These are phyloP conservation scores for Electrophaes corylata DNA, from an alignment of 2,888 invertebrate species.

Conservation along the genomic window DNA sequence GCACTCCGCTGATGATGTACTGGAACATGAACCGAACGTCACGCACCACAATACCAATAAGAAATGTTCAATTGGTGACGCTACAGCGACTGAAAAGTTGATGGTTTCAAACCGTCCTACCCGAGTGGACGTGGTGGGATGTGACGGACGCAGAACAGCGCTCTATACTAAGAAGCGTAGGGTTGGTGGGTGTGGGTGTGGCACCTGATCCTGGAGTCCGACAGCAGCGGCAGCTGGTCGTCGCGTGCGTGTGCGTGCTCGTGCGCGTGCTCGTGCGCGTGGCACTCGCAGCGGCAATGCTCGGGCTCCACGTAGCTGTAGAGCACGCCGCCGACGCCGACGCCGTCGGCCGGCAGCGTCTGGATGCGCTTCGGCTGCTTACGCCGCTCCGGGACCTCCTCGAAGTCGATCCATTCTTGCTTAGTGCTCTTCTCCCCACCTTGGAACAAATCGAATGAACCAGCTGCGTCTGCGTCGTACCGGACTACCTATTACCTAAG, in stretches of 20 bases:
- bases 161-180: too few species aligned
- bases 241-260: conserved; percentile 69
- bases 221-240: conserved; percentile 61
- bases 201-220: conserved; percentile 37
- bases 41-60: neutral
- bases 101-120: too few species aligned
- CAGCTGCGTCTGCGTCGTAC: neutral
- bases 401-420: conserved; percentile 93
- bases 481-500: too few species aligned
- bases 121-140: too few species aligned
- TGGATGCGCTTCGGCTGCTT: conserved; percentile 93
- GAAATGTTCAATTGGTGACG: too few species aligned
- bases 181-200: too few species aligned
- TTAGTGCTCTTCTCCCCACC: conserved; percentile 54
- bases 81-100: too few species aligned
- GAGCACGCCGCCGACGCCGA: conserved; percentile 77
- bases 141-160: too few species aligned
- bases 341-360: conserved; percentile 87
- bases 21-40: conserved; percentile 9
- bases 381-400: conserved; percentile 92
- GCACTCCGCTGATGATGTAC: conserved; percentile 83
- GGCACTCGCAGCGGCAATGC: conserved; percentile 94
- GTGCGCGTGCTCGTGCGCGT: conserved; percentile 85
- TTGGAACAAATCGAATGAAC: neutral
- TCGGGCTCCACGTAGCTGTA: conserved; percentile 93